Evolutionary conservation across 2,797 vertebrate species (phyloP), one percentile per base, ranked within the genome.

Genomic region (Rhinophrynus dorsalis): DNA sequence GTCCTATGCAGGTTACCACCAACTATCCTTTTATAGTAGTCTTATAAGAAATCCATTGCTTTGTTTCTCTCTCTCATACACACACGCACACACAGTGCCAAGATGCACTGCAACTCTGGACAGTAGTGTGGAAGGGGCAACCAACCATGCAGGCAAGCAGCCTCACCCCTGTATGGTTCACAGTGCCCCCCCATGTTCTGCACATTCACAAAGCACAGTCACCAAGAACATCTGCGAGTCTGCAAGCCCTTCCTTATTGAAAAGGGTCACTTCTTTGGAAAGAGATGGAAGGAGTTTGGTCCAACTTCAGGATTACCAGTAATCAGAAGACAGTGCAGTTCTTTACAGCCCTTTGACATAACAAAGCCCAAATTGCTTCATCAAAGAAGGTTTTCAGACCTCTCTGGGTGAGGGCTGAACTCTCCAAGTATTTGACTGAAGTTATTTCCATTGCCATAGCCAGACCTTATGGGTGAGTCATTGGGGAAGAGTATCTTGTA

Each of bases 361-460:
- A 94, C 76, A 98, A 96, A 1, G 96, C 96, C 11, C 96, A 90
- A 81, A 97, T 98, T 56, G 96, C 96, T 90, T 97, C 96, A 0
- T 98, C 96, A 6, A 98, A 98, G 47, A 98, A 96, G 0, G 96
- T 98, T 91, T 98, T 98, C 84, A 98, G 84, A 68, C 96, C 96
- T 56, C 96, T 89, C 89, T 98, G 96, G 1, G 96, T 98, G 84
- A 98, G 83, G 0, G 96, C 96, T 0, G 95, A 98, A 84, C 96
- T 96, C 74, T 97, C 96, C 58, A 98, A 86, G 83, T 98, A 98
- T 88, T 98, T 98, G 76, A 98, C 96, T 0, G 96, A 94, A 98
- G 96, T 96, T 0, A 98, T 98, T 87, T 98, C 96, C 37, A 95
- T 84, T 6, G 96, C 96, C 96, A 98, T 98, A 76, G 96, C 96